These are phyloP conservation scores for Nebria salina DNA, from an alignment of 2,888 invertebrate genomes.

Conservation along the genomic window DNA sequence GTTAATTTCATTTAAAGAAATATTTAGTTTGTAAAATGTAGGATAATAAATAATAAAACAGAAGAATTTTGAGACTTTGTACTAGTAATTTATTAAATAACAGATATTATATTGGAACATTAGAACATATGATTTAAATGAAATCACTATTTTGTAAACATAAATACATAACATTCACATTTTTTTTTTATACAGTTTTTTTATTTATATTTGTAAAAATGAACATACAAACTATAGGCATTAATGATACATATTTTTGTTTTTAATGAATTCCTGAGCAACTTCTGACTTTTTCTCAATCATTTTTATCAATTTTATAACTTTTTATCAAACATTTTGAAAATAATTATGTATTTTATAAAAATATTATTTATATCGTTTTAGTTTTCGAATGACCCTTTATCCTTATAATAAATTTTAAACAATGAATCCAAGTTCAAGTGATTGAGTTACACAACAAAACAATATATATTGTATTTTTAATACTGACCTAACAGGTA, in stretches of 20 bases:
- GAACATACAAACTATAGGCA: background rate
- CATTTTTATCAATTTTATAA: background rate
- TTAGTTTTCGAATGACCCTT: background rate
- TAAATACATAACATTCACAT: background rate
- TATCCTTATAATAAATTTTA: background rate
- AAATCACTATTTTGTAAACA: background rate
- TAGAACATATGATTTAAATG: background rate
- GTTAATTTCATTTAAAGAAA: too few species aligned
- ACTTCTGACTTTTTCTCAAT: background rate
- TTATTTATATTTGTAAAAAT: background rate
- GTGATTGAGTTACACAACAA: background rate
- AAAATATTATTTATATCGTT: background rate
- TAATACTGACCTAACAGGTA: background rate
- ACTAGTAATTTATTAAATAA: background rate
- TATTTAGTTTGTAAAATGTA: too few species aligned
- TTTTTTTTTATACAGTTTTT: background rate
- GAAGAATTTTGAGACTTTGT: background rate
- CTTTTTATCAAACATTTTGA: background rate
- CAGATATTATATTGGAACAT: background rate
- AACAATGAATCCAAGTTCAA: background rate
- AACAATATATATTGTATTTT: background rate
- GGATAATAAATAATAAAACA: background rate
- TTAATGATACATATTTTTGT: too few species aligned
- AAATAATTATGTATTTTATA: background rate
- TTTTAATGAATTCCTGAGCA: background rate